Percentiles rank a stretch among this genome's conserved stretches.
Conservation (phyloP, 2,113 vertebrate genomes). For the Semicossyphus pulcher region DNA sequence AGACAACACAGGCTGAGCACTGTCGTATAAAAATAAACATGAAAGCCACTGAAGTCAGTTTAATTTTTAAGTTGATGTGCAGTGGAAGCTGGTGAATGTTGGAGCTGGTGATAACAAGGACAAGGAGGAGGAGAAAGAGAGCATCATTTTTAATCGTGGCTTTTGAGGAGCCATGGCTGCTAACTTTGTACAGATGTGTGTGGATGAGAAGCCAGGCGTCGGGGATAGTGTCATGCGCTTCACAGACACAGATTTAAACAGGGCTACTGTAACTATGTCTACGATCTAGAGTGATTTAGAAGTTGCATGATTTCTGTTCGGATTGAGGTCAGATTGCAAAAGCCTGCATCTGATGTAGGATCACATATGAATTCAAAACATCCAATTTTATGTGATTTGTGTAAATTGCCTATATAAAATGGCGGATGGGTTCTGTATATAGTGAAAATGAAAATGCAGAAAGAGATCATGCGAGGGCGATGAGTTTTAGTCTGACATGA, state of each 20-base stretch:
- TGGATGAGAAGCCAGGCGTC: neutral
- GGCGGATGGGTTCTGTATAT: neutral
- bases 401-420: no score
- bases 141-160: neutral
- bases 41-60: neutral
- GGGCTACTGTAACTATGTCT: neutral
- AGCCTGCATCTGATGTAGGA: no score
- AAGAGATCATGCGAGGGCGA: slow-evolving; percentile 15
- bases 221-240: neutral
- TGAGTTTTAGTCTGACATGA: slow-evolving; percentile 7
- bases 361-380: no score
- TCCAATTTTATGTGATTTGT: no score
- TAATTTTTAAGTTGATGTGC: neutral
- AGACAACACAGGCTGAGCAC: neutral
- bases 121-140: neutral
- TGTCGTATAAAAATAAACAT: neutral
- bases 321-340: no score
- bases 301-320: no score
- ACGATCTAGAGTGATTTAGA: no score
- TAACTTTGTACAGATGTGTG: neutral
- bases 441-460: neutral
- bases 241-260: no score
- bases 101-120: neutral
- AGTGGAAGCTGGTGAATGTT: neutral
- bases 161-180: neutral